Conservation (phyloP, 2,113 vertebrate genomes). For the Holacanthus passer region DNA sequence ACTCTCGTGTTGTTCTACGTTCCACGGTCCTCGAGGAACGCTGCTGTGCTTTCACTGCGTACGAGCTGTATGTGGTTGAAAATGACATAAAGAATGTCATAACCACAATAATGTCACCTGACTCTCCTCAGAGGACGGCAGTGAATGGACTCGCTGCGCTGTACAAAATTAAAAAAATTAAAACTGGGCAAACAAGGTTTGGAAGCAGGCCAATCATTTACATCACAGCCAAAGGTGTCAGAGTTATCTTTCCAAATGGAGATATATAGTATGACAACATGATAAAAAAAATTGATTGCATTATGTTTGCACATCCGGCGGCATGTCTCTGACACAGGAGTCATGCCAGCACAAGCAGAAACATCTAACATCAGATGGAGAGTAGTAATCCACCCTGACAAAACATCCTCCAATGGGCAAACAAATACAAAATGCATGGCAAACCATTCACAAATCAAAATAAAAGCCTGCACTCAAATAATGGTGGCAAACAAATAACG, state of each 20-base stretch:
- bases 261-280: neutral
- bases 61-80: too few relatives aligned
- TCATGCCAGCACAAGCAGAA: slow-evolving; percentile 29
- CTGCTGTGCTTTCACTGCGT: too few relatives aligned
- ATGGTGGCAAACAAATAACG: slow-evolving; percentile 11
- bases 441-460: neutral
- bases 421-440: neutral
- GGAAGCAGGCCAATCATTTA: slow-evolving; percentile 3
- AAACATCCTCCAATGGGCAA: neutral
- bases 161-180: too few relatives aligned
- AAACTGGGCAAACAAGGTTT: neutral
- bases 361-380: neutral
- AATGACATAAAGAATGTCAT: too few relatives aligned
- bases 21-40: too few relatives aligned
- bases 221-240: neutral
- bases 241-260: neutral
- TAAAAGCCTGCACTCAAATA: neutral
- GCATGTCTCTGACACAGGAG: slow-evolving; percentile 31
- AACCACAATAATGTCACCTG: neutral
- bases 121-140: neutral
- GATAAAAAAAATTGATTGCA: neutral
- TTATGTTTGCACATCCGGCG: slow-evolving; percentile 12
- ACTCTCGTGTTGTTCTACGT: too few relatives aligned
- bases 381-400: slow-evolving; percentile 17
- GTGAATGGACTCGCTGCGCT: accelerated